Conservation (phyloP, 2,113 vertebrate species). For the Gobio gobio region DNA sequence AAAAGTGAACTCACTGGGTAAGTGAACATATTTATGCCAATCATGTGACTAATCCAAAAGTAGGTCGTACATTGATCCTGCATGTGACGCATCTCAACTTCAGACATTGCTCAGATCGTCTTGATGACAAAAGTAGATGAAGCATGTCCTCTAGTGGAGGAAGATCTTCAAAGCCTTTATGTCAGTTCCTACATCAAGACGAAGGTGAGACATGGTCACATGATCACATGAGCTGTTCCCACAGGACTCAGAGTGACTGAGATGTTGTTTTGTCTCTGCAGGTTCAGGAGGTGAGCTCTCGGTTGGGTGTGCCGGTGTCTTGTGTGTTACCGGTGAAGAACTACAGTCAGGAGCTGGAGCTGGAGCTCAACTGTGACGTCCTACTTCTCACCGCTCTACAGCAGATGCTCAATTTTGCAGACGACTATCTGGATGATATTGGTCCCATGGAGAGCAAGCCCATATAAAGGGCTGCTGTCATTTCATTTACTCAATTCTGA, state of each 20-base stretch:
- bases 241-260: neutral
- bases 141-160: conserved; percentile 65
- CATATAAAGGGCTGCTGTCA: neutral
- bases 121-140: conserved; percentile 73
- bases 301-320: conserved; percentile 67
- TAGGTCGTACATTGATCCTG: neutral
- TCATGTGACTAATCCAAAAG: neutral
- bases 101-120: conserved; percentile 70
- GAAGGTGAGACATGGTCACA: conserved; percentile 54
- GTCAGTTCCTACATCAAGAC: conserved; percentile 62
- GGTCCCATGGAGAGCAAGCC: neutral
- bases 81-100: neutral
- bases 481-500: no score
- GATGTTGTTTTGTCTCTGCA: conserved; percentile 36
- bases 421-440: conserved; percentile 69
- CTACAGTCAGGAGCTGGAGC: conserved; percentile 71
- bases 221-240: neutral
- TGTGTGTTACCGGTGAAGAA: conserved; percentile 71
- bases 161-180: conserved; percentile 63
- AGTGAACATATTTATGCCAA: conserved; percentile 23
- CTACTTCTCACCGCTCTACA: conserved; percentile 66
- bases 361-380: conserved; percentile 61
- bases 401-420: conserved; percentile 67
- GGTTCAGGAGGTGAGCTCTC: conserved; percentile 64
- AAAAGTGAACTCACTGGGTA: conserved; percentile 64